Evolutionary conservation across 2,797 vertebrate genomes (phyloP).

Genomic region (Malacoctenus gilli): DNA sequence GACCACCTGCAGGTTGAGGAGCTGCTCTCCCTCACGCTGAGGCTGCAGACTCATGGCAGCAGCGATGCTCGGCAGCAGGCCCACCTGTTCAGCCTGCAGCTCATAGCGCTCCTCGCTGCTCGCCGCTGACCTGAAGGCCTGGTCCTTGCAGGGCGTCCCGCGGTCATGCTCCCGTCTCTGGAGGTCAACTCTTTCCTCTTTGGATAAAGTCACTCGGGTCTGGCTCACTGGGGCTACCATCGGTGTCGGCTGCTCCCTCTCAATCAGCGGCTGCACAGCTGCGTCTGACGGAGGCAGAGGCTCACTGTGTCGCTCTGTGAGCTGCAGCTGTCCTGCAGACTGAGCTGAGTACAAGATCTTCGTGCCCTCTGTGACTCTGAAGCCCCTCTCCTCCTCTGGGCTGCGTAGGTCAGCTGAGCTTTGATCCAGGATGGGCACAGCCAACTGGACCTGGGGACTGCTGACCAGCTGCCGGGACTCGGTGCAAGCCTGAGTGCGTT

Average conservation of each 20-base stretch:
- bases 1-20: constrained; percentile 77
- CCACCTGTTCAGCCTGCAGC: constrained; percentile 67
- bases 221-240: constrained; percentile 68
- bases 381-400: constrained; percentile 69
- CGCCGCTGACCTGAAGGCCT: constrained; percentile 66
- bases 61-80: constrained; percentile 54
- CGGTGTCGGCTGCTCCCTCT: constrained; percentile 56
- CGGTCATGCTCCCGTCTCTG: constrained; percentile 63
- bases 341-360: constrained; percentile 77
- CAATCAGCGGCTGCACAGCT: constrained; percentile 32
- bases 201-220: constrained; percentile 59
- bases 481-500: constrained; percentile 30
- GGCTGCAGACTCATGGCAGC: constrained; percentile 47
- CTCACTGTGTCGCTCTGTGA: constrained; percentile 70
- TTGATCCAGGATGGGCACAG: constrained; percentile 69
- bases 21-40: constrained; percentile 62
- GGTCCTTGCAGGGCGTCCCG: constrained; percentile 63
- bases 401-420: constrained; percentile 33
- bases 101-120: constrained; percentile 74
- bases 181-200: constrained; percentile 65
- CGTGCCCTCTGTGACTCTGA: constrained; percentile 75
- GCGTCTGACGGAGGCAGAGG: constrained; percentile 58
- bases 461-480: constrained; percentile 70
- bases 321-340: constrained; percentile 58
- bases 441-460: constrained; percentile 65